phyloP scores from a whole-genome alignment of 1,140 invertebrate genomes.

The Drosophila repletoides region DNA sequence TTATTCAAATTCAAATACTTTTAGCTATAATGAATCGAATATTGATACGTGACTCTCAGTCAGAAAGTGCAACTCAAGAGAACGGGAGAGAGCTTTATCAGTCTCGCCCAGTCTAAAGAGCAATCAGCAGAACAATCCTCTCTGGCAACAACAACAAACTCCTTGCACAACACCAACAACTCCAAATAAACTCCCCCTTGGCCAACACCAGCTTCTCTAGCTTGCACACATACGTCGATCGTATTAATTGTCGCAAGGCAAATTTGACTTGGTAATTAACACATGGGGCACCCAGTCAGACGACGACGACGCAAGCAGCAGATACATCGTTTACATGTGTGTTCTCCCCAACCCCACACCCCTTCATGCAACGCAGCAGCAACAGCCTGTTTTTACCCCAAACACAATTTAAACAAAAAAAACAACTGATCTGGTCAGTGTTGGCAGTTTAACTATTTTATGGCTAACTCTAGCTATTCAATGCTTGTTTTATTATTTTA shows the following conservation, averaged over 20 bases:
- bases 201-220: not conserved
- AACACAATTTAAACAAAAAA: not conserved
- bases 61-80: no score
- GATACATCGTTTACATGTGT: slow-evolving; percentile 8
- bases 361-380: not conserved
- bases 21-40: no score
- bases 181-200: not conserved
- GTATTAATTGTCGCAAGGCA: slow-evolving; percentile 64
- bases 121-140: not conserved
- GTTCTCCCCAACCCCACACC: not conserved
- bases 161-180: not conserved
- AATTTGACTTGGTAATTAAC: slow-evolving; percentile 79
- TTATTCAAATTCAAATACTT: no score
- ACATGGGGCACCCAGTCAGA: slow-evolving; percentile 43
- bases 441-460: no score
- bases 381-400: not conserved
- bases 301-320: slow-evolving; percentile 5
- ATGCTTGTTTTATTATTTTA: no score
- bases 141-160: not conserved
- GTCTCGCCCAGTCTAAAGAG: not conserved
- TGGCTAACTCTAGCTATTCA: no score
- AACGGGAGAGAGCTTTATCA: no score
- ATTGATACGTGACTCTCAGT: no score
- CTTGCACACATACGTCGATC: slow-evolving; percentile 8
- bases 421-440: slow-evolving; percentile 23